Evolutionary conservation across 1,140 invertebrate genomes (phyloP).

Genomic region (Achroia grisella): DNA sequence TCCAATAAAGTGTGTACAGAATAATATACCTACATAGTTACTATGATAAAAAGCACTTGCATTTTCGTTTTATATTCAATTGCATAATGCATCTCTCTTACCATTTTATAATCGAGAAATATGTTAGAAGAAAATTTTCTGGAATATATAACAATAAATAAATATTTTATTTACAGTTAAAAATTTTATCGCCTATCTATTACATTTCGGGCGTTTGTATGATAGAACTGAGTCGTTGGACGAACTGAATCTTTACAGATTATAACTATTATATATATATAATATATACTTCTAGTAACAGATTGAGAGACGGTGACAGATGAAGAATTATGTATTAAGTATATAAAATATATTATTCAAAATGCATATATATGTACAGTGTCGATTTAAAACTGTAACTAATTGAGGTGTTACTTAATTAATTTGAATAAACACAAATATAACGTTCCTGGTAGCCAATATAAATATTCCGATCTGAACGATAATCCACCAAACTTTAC

Average conservation of each 20-base stretch:
- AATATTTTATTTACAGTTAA: slow-evolving; percentile 71
- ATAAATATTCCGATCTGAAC: no score
- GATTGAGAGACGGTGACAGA: no score
- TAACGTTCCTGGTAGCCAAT: no score
- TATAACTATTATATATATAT: neutral
- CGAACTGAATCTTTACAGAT: neutral
- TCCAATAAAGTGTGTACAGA: no score
- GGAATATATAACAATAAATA: slow-evolving; percentile 72
- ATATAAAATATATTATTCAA: no score
- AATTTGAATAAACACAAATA: no score
- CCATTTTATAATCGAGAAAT: slow-evolving; percentile 66
- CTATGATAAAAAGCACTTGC: slow-evolving; percentile 56
- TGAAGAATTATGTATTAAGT: no score
- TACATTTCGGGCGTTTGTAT: slow-evolving; percentile 25
- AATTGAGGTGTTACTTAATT: no score
- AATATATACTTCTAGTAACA: slow-evolving; percentile 6
- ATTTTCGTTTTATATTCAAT: slow-evolving; percentile 46
- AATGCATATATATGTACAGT: no score
- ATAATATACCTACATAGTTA: neutral
- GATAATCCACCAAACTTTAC: no score
- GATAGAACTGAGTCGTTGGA: slow-evolving; percentile 10
- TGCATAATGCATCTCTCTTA: slow-evolving; percentile 59
- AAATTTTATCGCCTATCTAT: slow-evolving; percentile 65
- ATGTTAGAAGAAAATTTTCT: slow-evolving; percentile 66
- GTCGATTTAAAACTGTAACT: no score